phyloP scores from a whole-genome alignment of 92 coral and sea anemone genomes.

The Porites cylindrica region DNA sequence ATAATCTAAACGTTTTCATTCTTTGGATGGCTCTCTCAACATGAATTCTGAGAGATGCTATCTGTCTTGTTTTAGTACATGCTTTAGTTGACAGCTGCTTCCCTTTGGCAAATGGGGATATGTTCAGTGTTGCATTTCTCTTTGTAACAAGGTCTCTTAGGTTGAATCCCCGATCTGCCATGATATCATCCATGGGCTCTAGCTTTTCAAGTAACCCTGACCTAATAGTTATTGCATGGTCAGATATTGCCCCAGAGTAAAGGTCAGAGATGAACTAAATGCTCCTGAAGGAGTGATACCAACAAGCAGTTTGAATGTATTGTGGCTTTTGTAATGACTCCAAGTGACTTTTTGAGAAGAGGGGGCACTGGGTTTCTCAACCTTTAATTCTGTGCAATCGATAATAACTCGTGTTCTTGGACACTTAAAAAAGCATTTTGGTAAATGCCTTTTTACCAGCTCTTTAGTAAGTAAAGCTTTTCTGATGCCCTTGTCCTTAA shows the following conservation, averaged over 20 bases:
- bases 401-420: slow-evolving; percentile 3
- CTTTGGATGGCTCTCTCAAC: slow-evolving; percentile 52
- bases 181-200: slow-evolving; percentile 50
- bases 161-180: slow-evolving; percentile 56
- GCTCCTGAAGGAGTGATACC: slow-evolving; percentile 67
- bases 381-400: slow-evolving; percentile 48
- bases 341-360: slow-evolving; percentile 17
- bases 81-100: slow-evolving; percentile 57
- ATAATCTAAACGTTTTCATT: slow-evolving; percentile 40
- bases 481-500: no score
- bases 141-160: slow-evolving; percentile 30
- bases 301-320: slow-evolving; percentile 57
- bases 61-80: slow-evolving; percentile 65
- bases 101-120: slow-evolving; percentile 48
- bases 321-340: slow-evolving; percentile 18
- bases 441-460: neutral
- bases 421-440: slow-evolving; percentile 29
- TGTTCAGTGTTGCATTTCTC: slow-evolving; percentile 39
- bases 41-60: slow-evolving; percentile 44
- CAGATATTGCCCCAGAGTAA: slow-evolving; percentile 62
- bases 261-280: slow-evolving; percentile 28
- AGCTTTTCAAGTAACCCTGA: slow-evolving; percentile 32
- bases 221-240: slow-evolving; percentile 50
- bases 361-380: slow-evolving; percentile 35
- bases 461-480: no score